These are phyloP conservation scores for Neoseiulus cucumeris DNA, from an alignment of 1,140 invertebrate species.

Conservation along the genomic window DNA sequence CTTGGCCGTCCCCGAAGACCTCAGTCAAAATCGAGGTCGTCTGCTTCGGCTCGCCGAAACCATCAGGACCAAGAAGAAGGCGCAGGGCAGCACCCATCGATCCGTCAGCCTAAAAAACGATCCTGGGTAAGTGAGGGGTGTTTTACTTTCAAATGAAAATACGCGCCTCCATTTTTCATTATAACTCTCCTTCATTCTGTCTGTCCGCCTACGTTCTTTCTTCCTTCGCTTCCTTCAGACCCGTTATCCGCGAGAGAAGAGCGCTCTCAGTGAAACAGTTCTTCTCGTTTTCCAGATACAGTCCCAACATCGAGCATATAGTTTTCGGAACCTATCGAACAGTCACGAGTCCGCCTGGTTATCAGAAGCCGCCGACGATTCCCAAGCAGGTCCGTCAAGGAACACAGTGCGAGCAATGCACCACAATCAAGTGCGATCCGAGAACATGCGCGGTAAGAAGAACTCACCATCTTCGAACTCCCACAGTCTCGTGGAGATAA, in stretches of 20 bases:
- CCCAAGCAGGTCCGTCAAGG: background rate
- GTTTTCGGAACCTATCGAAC: slow-evolving; percentile 15
- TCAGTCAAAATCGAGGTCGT: slow-evolving; percentile 11
- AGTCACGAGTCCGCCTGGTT: background rate
- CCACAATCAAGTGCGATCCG: background rate
- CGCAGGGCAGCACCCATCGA: background rate
- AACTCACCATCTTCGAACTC: background rate
- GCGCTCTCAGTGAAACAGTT: too few species aligned
- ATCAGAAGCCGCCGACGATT: background rate
- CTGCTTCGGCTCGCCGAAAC: slow-evolving; percentile 14
- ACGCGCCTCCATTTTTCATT: background rate
- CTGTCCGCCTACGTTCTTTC: background rate
- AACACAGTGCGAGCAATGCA: background rate
- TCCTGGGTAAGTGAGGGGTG: background rate
- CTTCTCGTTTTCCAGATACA: background rate
- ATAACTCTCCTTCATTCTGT: background rate
- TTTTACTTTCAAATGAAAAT: background rate
- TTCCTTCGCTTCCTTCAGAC: too few species aligned
- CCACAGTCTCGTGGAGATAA: too few species aligned
- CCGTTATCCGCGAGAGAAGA: too few species aligned
- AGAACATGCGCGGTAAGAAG: slow-evolving; percentile 7
- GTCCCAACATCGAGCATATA: slow-evolving; percentile 15
- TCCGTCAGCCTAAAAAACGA: slow-evolving; percentile 11
- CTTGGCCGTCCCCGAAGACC: slow-evolving; percentile 2
- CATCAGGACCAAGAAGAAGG: slow-evolving; percentile 15